phyloP scores from a whole-genome alignment of 2,797 vertebrate species.

The Gambusia yucatana region DNA sequence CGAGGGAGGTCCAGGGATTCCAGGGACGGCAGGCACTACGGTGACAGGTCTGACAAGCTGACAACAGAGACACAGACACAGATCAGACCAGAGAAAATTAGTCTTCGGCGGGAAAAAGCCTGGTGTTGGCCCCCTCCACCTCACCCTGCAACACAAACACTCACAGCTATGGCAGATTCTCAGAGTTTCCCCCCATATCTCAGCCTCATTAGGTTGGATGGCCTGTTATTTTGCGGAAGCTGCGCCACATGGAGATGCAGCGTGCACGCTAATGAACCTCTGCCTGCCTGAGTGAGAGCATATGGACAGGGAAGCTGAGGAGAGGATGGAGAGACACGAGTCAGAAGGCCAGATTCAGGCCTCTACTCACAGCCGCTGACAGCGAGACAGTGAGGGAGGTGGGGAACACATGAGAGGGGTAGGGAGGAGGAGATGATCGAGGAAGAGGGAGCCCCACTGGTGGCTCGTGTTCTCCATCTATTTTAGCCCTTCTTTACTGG shows the following conservation, averaged over 20 bases:
- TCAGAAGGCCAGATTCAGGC: slow-evolving; percentile 69
- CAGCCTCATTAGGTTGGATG: slow-evolving; percentile 85
- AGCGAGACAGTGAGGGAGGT: slow-evolving; percentile 46
- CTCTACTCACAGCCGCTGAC: slow-evolving; percentile 59
- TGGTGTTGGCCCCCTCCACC: slow-evolving; percentile 26
- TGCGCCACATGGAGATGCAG: slow-evolving; percentile 80
- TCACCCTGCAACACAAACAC: slow-evolving; percentile 37
- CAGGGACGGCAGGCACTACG: slow-evolving; percentile 97
- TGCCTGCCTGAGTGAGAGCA: slow-evolving; percentile 79
- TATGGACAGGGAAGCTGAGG: slow-evolving; percentile 77
- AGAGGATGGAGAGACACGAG: slow-evolving; percentile 72
- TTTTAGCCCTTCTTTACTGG: slow-evolving; percentile 60
- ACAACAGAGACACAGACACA: slow-evolving; percentile 75
- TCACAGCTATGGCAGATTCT: slow-evolving; percentile 50
- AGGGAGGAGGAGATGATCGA: slow-evolving; percentile 39
- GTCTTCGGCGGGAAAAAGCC: slow-evolving; percentile 57
- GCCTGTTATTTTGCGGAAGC: slow-evolving; percentile 81
- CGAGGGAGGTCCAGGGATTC: slow-evolving; percentile 97
- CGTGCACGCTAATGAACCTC: slow-evolving; percentile 82
- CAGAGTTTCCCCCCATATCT: slow-evolving; percentile 77
- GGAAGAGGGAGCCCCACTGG: slow-evolving; percentile 50
- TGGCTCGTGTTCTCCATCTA: slow-evolving; percentile 64
- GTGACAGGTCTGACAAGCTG: slow-evolving; percentile 99
- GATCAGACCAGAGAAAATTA: slow-evolving; percentile 73
- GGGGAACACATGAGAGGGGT: neutral